These are phyloP conservation scores for Apamea sordens DNA, from an alignment of 2,888 invertebrate species.

Conservation along the genomic window DNA sequence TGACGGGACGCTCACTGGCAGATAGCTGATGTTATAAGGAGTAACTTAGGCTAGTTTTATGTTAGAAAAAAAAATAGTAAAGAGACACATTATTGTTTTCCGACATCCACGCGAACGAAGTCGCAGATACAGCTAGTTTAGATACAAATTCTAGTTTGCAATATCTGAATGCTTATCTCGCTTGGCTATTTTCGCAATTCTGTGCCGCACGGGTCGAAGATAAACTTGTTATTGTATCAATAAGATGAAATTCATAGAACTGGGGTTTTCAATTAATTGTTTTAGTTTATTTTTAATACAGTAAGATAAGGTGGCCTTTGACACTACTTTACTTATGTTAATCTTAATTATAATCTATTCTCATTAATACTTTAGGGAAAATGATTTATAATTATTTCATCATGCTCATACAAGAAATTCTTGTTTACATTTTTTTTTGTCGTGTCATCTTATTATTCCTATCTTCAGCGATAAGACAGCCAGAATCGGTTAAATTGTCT, in stretches of 20 bases:
- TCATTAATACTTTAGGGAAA: constrained; percentile 4
- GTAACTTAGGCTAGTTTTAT: not conserved
- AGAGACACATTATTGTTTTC: not conserved
- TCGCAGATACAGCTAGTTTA: not conserved
- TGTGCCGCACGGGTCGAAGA: constrained; percentile 10
- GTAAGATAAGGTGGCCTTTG: constrained; percentile 21
- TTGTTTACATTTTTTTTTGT: not conserved
- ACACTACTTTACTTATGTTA: not conserved
- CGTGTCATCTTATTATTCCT: not conserved
- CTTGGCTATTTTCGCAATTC: constrained; percentile 6
- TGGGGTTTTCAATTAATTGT: constrained; percentile 6
- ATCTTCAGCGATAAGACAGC: not conserved
- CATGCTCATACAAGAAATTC: not conserved
- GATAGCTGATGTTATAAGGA: no score
- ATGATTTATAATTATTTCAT: constrained; percentile 2
- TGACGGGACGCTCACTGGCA: no score
- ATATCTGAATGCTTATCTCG: constrained; percentile 27
- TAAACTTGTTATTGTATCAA: constrained; percentile 47
- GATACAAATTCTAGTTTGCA: not conserved
- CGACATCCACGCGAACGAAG: not conserved
- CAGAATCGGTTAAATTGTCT: not conserved
- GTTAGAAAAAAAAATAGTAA: not conserved
- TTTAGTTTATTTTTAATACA: not conserved
- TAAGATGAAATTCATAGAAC: constrained; percentile 41
- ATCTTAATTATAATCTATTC: constrained; percentile 24